A percentile compares a stretch with the other conserved stretches of the same genome.
phyloP scores from a whole-genome alignment of 2,113 vertebrate genomes.

The Pogonocichla stellata region DNA sequence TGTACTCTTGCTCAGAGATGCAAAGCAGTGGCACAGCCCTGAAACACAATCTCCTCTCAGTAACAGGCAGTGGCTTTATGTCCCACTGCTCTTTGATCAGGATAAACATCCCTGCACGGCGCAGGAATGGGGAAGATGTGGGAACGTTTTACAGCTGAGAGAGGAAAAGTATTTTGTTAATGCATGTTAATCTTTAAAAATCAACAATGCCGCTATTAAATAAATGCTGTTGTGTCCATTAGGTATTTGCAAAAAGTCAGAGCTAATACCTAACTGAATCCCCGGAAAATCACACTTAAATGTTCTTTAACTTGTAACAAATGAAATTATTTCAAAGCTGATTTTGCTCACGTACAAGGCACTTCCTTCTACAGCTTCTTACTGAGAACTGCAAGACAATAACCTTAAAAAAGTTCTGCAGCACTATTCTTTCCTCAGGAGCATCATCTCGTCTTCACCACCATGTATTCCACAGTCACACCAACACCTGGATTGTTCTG shows the following conservation, averaged over 20 bases:
- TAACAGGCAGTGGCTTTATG: neutral
- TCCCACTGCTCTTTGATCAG: neutral
- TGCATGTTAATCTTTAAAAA: neutral
- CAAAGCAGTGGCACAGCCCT: neutral
- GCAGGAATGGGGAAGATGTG: neutral
- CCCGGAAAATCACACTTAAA: neutral
- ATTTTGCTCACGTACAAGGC: neutral
- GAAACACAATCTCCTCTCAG: neutral
- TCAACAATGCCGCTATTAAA: neutral
- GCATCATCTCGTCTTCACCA: neutral
- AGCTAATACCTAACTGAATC: neutral
- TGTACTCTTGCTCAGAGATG: neutral
- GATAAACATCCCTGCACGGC: neutral
- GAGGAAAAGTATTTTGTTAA: neutral
- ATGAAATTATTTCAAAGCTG: neutral
- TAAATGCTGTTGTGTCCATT: neutral
- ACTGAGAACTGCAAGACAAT: neutral
- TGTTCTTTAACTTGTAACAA: neutral
- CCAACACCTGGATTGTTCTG: neutral
- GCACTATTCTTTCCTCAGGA: neutral
- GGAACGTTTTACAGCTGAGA: neutral
- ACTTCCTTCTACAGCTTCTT: neutral
- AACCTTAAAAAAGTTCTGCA: neutral
- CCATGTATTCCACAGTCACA: neutral
- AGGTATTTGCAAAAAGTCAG: neutral